phyloP scores from a whole-genome alignment of 2,888 invertebrate species.

The Scaptomyza flava region DNA sequence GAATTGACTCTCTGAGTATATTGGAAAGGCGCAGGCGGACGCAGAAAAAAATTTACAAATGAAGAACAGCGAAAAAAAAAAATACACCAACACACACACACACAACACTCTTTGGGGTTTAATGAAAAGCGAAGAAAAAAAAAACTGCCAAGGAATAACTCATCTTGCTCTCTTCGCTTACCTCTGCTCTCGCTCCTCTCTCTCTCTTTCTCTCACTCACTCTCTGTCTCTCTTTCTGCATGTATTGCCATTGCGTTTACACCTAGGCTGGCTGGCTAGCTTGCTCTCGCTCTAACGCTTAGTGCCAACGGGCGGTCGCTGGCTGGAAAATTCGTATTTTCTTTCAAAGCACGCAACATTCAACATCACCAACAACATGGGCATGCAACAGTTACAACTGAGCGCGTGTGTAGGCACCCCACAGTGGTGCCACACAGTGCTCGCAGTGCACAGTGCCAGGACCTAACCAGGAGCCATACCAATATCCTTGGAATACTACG shows the following conservation, averaged over 20 bases:
- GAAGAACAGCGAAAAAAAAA: conserved; percentile 30
- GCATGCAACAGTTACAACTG: conserved; percentile 69
- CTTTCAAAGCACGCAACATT: conserved; percentile 37
- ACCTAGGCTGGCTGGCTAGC: background rate
- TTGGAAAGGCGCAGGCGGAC: conserved; percentile 65
- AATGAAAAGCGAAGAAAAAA: conserved; percentile 33
- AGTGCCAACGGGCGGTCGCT: conserved; percentile 56
- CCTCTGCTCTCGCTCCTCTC: background rate
- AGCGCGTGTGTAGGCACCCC: conserved; percentile 61
- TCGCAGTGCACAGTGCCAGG: background rate
- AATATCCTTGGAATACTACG: conserved; percentile 8
- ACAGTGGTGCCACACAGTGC: conserved; percentile 12
- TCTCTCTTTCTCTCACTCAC: background rate
- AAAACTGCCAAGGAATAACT: conserved; percentile 50
- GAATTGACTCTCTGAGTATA: conserved; percentile 47
- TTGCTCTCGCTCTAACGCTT: conserved; percentile 5
- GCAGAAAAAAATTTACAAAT: conserved; percentile 30
- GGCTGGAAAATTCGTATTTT: conserved; percentile 54
- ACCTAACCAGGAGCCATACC: background rate
- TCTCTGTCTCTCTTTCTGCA: background rate
- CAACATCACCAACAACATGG: conserved; percentile 8
- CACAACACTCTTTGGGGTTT: conserved; percentile 30
- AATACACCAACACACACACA: background rate
- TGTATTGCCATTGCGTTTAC: conserved; percentile 12
- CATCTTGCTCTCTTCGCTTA: conserved; percentile 19